phyloP scores from a whole-genome alignment of 2,797 vertebrate genomes.

The Chelidonichthys spinosus region DNA sequence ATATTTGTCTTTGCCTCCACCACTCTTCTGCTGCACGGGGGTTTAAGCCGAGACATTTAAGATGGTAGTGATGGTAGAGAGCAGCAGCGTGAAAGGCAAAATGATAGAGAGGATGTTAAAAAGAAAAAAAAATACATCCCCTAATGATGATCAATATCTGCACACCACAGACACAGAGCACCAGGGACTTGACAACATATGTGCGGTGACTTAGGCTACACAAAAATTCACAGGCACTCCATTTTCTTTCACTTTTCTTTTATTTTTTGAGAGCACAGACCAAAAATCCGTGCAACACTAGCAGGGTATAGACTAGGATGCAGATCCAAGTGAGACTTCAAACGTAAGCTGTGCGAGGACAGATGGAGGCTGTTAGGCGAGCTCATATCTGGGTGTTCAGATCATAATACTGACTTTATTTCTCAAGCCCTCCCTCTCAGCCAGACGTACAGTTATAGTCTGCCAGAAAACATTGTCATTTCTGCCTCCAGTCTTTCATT shows the following conservation, averaged over 20 bases:
- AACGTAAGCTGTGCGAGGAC: constrained; percentile 68
- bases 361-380: constrained; percentile 76
- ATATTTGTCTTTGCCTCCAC: constrained; percentile 76
- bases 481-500: constrained; percentile 73
- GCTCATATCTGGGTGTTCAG: constrained; percentile 76
- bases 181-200: constrained; percentile 38
- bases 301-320: constrained; percentile 53
- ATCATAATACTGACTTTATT: constrained; percentile 78
- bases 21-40: constrained; percentile 59
- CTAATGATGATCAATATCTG: constrained; percentile 63
- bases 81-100: constrained; percentile 38
- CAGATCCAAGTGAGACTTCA: constrained; percentile 69
- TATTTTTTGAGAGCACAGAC: constrained; percentile 22
- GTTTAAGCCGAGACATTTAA: constrained; percentile 59
- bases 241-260: not conserved
- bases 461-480: constrained; percentile 76
- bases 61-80: constrained; percentile 60
- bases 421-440: constrained; percentile 66
- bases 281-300: constrained; percentile 47
- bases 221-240: constrained; percentile 29
- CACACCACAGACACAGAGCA: constrained; percentile 44
- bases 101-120: constrained; percentile 35
- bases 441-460: constrained; percentile 66
- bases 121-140: constrained; percentile 31
- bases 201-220: constrained; percentile 42